phyloP scores from a whole-genome alignment of 1,140 invertebrate species.

The Trichoplusia ni region DNA sequence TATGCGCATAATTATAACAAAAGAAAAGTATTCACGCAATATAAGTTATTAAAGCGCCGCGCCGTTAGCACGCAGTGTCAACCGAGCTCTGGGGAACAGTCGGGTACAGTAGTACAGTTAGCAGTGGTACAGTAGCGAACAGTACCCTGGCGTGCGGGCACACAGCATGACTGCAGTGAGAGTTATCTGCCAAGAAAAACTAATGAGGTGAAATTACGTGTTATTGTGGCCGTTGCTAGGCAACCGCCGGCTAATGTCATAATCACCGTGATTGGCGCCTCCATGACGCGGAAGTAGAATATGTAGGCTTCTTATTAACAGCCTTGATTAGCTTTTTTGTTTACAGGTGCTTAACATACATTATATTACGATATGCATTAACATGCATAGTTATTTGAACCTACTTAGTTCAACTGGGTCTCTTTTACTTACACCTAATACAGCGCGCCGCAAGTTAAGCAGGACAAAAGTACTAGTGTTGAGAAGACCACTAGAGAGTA shows the following conservation, averaged over 20 bases:
- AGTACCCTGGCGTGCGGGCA: not conserved
- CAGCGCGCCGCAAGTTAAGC: too few relatives aligned
- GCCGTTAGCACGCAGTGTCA: conserved; percentile 16
- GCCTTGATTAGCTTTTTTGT: too few relatives aligned
- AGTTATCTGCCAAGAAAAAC: conserved; percentile 6
- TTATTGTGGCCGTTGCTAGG: not conserved
- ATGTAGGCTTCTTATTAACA: too few relatives aligned
- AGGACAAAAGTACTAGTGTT: too few relatives aligned
- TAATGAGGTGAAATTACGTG: conserved; percentile 16
- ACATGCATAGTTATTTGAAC: too few relatives aligned
- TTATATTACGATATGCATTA: too few relatives aligned
- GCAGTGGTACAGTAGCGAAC: not conserved
- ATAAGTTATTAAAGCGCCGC: not conserved
- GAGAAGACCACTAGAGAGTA: too few relatives aligned
- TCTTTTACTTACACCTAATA: too few relatives aligned
- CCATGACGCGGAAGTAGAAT: too few relatives aligned
- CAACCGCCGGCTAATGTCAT: not conserved
- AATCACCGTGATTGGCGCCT: too few relatives aligned
- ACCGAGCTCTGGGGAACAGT: not conserved
- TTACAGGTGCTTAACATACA: too few relatives aligned
- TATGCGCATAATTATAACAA: conserved; percentile 5
- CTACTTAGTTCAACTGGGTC: too few relatives aligned
- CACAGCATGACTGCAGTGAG: conserved; percentile 22
- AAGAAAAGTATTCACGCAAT: conserved; percentile 22
- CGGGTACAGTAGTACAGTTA: not conserved